Base-by-base conservation (phyloP, 2,888 invertebrate genomes). In the Portevinia maculata region DNA sequence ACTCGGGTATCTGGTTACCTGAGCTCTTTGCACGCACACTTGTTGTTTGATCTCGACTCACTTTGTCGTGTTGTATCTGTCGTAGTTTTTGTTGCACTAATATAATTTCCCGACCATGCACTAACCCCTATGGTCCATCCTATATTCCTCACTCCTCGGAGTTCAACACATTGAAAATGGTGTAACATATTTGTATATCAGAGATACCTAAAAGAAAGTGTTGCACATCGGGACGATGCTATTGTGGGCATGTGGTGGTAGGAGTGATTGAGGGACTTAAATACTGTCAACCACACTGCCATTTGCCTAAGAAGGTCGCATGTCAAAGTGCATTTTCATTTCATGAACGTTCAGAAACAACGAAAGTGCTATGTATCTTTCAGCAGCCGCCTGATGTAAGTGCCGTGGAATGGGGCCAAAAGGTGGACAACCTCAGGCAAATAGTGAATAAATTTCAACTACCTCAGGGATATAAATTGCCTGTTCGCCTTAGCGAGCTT, bases 251-350 rank as follows among this genome's bases (percentile, higher is more conserved):
- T 24, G 9, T 7, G 4, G 30, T n/a, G 55, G 15, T 21, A 34
- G 32, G 17, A 21, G 4, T 9, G 17, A 9, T 7, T 1, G 30
- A n/a, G 28, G 11, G 15, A 17, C 4, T 30, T 8, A 32, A 64
- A 52, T 32, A 52, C 24, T 52, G 64, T 64, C 52, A 39, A 53
- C 52, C 30, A 34, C 9, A 24, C 21, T 44, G 53, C 30, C 15
- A 67, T 28, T 57, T 41, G 60, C 32, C 46, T n/a, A 21, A 67
- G 13, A 62, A 34, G 67, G 74, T 79, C 67, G 62, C 74, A 28
- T 79, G 74, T 57, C 79, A 74, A 62, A 69, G 74, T 79, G 60
- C 74, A 74, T 67, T 74, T 74, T 57, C 74, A 60, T 69, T 71
- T n/a, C 67, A 55, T 46, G 71, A 73, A 53, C 62, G 46, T 53